Evolutionary conservation across 2,113 vertebrate genomes (phyloP).

Genomic region (Nicator chloris): DNA sequence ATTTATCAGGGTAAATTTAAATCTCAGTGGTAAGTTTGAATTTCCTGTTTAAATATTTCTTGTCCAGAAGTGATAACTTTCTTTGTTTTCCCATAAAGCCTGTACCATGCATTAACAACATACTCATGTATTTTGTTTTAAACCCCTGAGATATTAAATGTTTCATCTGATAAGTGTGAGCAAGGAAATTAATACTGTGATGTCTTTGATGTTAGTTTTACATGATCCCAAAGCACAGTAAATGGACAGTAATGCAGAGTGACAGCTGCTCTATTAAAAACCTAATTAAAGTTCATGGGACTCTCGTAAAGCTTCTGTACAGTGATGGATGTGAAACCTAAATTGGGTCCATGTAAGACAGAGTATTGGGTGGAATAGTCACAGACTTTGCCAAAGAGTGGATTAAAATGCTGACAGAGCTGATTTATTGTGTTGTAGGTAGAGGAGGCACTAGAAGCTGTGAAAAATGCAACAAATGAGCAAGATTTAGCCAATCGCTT

Average conservation of each 20-base stretch:
- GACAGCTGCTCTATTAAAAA: not conserved
- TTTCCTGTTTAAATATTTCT: not conserved
- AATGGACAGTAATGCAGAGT: not conserved
- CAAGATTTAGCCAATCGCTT: conserved; percentile 97
- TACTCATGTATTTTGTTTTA: not conserved
- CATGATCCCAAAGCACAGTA: not conserved
- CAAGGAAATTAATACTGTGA: not conserved
- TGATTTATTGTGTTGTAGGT: conserved; percentile 73
- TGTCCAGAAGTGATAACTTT: not conserved
- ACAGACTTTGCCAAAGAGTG: not conserved
- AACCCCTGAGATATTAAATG: not conserved
- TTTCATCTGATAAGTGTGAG: not conserved
- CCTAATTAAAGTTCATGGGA: not conserved
- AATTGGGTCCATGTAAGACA: not conserved
- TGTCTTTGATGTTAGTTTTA: not conserved
- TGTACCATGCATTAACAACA: not conserved
- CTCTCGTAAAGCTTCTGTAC: not conserved
- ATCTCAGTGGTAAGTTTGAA: not conserved
- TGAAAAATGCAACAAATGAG: conserved; percentile 96
- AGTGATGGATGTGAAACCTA: not conserved
- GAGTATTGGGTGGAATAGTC: not conserved
- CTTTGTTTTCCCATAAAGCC: not conserved
- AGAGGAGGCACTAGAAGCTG: conserved; percentile 92
- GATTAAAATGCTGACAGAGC: not conserved
- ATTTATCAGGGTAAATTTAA: not conserved